Base-by-base conservation (phyloP, 2,888 invertebrate species). In the Apamea crenata region DNA sequence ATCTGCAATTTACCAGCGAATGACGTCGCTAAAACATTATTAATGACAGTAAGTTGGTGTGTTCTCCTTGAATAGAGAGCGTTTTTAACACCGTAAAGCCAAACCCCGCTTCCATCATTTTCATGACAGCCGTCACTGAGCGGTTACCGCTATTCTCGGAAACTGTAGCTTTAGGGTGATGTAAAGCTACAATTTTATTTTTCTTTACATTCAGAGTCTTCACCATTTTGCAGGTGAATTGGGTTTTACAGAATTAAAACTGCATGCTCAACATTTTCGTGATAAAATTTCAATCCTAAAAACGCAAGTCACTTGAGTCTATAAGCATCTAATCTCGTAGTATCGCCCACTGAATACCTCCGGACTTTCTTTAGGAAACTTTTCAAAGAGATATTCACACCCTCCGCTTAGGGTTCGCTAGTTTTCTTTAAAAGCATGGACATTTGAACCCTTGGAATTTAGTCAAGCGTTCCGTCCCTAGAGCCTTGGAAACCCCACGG, bases 361-460 rank as follows among this genome's bases (percentile, higher is more conserved):
- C 77, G 84, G 90, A 85, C 79, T 91, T 89, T 84, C 77, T 81
- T 88, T 67, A 53, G 29, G 75, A 89, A 89, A 90, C 78, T 90
- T 89, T 91, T 91, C 94, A 95, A 95, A 96, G 94, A 93, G 94
- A 93, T 93, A 93, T 95, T 95, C 93, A 94, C 96, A 95, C 96
- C 96, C 95, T 91, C 88, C 90, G 80, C 77, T 84, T 70, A 93
- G 94, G 95, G 95, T 94, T 92, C 94, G 91, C 92, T 92, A 94
- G 95, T 93, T 95, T 94, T 95, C 95, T 95, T 96, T 95, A 95
- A 95, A 96, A 95, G 94, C 92, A 92, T 92, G 93, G 94, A 94
- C 93, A 95, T 94, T 93, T 92, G 94, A 95, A 93, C 95, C 95
- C 94, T 92, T 93, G 94, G 93, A 95, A 93, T 95, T 95, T 94